Evolutionary conservation across 23 tunicate genomes (phyloP).

Genomic region (Halocynthia roretzi): DNA sequence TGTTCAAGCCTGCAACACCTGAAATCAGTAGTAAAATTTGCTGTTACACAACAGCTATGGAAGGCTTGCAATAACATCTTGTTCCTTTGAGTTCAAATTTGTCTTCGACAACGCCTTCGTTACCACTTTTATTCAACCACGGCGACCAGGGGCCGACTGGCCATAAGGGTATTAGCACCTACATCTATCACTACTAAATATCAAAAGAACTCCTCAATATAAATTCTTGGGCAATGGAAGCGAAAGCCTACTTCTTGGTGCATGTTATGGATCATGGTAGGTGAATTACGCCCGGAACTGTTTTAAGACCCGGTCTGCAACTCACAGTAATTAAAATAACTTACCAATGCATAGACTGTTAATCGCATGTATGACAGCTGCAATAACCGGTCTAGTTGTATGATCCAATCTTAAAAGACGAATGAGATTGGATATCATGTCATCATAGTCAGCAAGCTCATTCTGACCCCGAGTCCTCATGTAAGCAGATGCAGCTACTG

Average conservation of each 20-base stretch:
- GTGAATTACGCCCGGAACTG: too few species aligned
- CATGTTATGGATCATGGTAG: too few species aligned
- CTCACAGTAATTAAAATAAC: neutral
- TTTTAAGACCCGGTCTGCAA: too few species aligned
- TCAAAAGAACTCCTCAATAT: neutral
- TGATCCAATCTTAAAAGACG: constrained; percentile 51
- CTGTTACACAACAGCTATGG: too few species aligned
- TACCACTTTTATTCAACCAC: too few species aligned
- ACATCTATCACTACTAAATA: too few species aligned
- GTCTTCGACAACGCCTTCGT: too few species aligned
- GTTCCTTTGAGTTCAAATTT: too few species aligned
- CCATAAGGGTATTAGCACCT: too few species aligned
- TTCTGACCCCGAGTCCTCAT: constrained; percentile 50
- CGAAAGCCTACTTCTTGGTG: too few species aligned
- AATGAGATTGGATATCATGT: constrained; percentile 48
- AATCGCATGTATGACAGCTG: constrained; percentile 53
- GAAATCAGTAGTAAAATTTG: neutral
- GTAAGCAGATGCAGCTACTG: constrained; percentile 56
- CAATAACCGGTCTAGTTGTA: constrained; percentile 36
- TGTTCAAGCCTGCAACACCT: constrained; percentile 79
- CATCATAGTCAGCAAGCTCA: constrained; percentile 30
- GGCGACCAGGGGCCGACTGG: too few species aligned
- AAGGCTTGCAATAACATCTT: too few species aligned
- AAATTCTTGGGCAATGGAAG: neutral
- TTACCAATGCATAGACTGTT: constrained; percentile 59